Evolutionary conservation across 1,140 invertebrate species (phyloP).

Genomic region (Hydropsyche tenuis): DNA sequence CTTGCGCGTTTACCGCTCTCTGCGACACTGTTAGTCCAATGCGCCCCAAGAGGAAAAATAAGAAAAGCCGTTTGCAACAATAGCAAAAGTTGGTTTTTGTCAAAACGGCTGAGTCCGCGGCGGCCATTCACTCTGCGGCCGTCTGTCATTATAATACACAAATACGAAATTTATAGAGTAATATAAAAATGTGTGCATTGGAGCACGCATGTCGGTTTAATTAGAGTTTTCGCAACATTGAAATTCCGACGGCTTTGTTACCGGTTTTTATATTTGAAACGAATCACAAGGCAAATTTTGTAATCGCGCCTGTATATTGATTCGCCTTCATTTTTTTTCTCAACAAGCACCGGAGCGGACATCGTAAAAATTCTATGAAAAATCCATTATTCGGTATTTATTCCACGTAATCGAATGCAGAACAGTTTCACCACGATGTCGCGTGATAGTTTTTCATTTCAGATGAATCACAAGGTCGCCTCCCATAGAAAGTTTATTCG

Average conservation of each 20-base stretch:
- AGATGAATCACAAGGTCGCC: neutral
- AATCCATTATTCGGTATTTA: too few species aligned
- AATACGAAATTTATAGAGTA: neutral
- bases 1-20: slow-evolving; percentile 3
- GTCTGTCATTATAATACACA: neutral
- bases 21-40: slow-evolving; percentile 3
- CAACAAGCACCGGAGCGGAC: too few species aligned
- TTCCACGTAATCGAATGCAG: neutral
- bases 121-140: neutral
- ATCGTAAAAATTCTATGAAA: too few species aligned
- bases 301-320: neutral
- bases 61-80: neutral
- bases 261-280: slow-evolving; percentile 1
- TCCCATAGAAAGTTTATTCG: neutral
- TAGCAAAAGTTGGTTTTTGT: slow-evolving; percentile 1
- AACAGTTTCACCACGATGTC: neutral
- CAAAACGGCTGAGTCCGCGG: neutral
- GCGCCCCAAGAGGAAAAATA: neutral
- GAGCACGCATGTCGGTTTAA: neutral
- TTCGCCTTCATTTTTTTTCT: too few species aligned
- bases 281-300: neutral
- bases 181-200: neutral
- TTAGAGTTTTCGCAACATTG: slow-evolving; percentile 8
- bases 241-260: slow-evolving; percentile 15
- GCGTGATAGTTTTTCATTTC: neutral